Percentiles rank a stretch among this genome's conserved stretches.
These are phyloP conservation scores for Baryphthengus martii DNA, from an alignment of 2,113 vertebrate species.

Conservation along the genomic window DNA sequence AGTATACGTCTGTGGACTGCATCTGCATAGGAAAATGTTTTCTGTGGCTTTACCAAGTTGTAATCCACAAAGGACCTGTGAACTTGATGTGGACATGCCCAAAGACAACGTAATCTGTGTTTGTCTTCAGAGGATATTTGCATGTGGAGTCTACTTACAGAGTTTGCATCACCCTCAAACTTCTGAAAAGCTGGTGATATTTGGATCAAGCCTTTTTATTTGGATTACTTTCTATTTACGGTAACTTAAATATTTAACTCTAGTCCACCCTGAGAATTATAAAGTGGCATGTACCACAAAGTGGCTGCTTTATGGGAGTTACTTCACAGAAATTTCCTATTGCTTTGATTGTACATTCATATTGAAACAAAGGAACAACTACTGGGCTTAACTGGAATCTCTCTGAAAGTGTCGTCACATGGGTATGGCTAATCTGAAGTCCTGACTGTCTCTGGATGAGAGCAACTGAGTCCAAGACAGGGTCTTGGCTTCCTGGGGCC, in stretches of 20 bases:
- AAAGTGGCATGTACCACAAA: background rate
- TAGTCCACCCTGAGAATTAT: background rate
- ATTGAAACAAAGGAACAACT: background rate
- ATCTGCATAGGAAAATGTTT: background rate
- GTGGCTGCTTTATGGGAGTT: background rate
- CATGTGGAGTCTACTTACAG: background rate
- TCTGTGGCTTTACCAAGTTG: background rate
- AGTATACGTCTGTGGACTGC: background rate
- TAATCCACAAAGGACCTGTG: background rate
- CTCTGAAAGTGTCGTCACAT: background rate
- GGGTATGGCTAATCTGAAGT: background rate
- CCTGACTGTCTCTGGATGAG: background rate
- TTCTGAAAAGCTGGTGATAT: background rate
- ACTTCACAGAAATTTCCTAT: background rate
- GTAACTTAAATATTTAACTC: background rate
- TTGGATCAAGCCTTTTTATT: background rate
- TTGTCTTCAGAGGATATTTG: background rate
- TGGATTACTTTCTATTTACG: background rate
- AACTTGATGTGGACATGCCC: background rate
- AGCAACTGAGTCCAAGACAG: background rate
- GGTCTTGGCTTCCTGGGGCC: background rate
- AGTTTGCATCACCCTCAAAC: background rate
- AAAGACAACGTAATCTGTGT: rapidly evolving
- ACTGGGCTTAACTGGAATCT: background rate
- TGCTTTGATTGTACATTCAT: background rate